These are phyloP conservation scores for Drosophila melanosoma DNA, from an alignment of 2,888 invertebrate genomes.

Conservation along the genomic window DNA sequence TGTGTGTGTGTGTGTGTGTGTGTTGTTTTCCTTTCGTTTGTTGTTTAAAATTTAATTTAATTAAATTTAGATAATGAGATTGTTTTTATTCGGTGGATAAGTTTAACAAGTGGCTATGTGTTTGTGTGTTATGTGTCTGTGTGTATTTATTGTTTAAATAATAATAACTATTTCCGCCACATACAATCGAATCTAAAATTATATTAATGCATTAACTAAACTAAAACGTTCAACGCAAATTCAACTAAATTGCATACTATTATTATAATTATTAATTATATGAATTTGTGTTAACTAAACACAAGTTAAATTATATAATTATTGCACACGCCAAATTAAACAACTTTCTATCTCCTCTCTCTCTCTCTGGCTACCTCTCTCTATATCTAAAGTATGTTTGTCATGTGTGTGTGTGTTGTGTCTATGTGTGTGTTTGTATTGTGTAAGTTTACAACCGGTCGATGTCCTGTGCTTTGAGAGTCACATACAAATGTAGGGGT, in stretches of 20 bases:
- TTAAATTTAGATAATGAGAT: conserved; percentile 77
- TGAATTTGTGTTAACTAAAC: conserved; percentile 59
- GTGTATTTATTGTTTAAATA: conserved; percentile 30
- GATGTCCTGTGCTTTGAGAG: conserved; percentile 45
- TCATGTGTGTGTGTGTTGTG: conserved; percentile 7
- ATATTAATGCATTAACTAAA: conserved; percentile 69
- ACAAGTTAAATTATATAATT: conserved; percentile 50
- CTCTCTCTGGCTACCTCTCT: conserved; percentile 15
- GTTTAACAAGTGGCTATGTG: conserved; percentile 78
- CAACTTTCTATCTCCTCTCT: conserved; percentile 43
- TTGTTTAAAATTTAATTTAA: conserved; percentile 52
- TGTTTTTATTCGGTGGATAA: conserved; percentile 79
- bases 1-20: conserved; percentile 9
- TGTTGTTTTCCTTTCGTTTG: conserved; percentile 32
- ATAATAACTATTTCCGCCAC: conserved; percentile 65
- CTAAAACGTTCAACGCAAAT: conserved; percentile 74
- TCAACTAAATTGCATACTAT: conserved; percentile 76
- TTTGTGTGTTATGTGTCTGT: conserved; percentile 29
- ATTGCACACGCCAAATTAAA: conserved; percentile 67
- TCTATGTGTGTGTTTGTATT: conserved; percentile 11
- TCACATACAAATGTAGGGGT: conserved; percentile 39
- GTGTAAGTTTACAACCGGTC: conserved; percentile 62
- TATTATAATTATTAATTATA: conserved; percentile 38
- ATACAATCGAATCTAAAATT: conserved; percentile 59
- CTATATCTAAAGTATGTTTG: conserved; percentile 32